These are phyloP conservation scores for Drusus annulatus DNA, from an alignment of 1,140 invertebrate genomes.

Conservation along the genomic window DNA sequence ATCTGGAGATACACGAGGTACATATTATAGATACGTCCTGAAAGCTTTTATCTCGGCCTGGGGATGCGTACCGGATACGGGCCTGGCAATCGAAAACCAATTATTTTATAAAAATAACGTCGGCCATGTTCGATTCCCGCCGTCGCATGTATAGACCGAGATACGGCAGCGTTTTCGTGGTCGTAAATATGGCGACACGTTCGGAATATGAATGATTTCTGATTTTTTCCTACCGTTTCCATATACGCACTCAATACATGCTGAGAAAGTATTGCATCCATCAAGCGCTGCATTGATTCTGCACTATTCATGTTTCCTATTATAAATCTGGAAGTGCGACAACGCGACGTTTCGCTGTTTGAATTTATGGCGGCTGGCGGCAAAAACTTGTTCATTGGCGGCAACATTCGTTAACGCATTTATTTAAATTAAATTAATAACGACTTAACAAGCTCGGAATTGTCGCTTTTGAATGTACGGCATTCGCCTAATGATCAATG, in stretches of 20 bases:
- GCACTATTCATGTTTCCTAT: no score
- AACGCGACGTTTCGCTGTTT: no score
- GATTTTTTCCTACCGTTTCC: constrained; percentile 42
- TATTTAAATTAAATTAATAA: no score
- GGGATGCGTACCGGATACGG: constrained; percentile 37
- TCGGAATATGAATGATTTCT: constrained; percentile 71
- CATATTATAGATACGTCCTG: neutral
- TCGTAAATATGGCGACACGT: constrained; percentile 64
- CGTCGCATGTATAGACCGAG: constrained; percentile 18
- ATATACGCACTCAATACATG: neutral
- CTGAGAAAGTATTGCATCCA: constrained; percentile 1
- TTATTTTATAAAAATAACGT: constrained; percentile 68
- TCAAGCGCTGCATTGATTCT: neutral
- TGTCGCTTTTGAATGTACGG: no score
- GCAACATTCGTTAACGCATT: no score
- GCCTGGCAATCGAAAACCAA: constrained; percentile 68
- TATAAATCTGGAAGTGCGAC: no score
- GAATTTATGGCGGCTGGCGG: no score
- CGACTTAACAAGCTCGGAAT: no score
- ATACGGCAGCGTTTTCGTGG: constrained; percentile 62
- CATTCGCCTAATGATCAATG: no score
- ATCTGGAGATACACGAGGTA: no score
- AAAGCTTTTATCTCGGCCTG: constrained; percentile 35
- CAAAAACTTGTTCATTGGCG: no score
- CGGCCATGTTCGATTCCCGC: constrained; percentile 46